phyloP scores from a whole-genome alignment of 2,888 invertebrate species.

The Phyto melanocephala region DNA sequence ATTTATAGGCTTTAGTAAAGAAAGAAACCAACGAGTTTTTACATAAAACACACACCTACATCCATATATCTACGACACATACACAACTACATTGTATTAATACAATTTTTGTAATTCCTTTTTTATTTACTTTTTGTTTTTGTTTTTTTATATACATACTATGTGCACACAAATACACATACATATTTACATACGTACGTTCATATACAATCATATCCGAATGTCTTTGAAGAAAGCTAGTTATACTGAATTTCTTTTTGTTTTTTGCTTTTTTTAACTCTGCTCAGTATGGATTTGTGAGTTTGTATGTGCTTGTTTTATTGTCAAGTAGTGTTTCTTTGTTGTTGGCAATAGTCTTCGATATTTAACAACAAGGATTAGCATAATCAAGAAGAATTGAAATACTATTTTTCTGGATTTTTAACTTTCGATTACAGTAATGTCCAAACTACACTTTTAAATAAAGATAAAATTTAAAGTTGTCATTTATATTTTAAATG shows the following conservation, averaged over 20 bases:
- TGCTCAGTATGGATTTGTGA: not conserved
- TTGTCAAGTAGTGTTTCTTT: slow-evolving; percentile 12
- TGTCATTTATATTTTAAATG: no score
- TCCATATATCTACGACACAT: slow-evolving; percentile 13
- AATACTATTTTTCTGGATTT: slow-evolving; percentile 59
- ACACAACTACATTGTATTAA: not conserved
- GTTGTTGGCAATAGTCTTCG: slow-evolving; percentile 27
- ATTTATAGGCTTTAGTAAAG: slow-evolving; percentile 36
- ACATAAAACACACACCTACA: not conserved
- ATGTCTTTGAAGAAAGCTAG: no score
- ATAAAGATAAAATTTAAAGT: no score
- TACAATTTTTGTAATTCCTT: slow-evolving; percentile 30
- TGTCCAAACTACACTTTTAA: slow-evolving; percentile 19
- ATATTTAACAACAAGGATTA: slow-evolving; percentile 67
- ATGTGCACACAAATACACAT: not conserved
- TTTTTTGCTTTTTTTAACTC: no score
- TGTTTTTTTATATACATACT: not conserved
- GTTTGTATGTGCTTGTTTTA: not conserved
- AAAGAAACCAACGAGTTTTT: not conserved
- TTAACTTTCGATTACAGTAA: slow-evolving; percentile 12
- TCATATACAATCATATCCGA: no score
- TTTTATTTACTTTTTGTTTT: not conserved
- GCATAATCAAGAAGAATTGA: slow-evolving; percentile 71
- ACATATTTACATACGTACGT: no score
- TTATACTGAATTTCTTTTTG: no score